Conservation (phyloP, 2,888 invertebrate species). For the Tetranychus truncatus region DNA sequence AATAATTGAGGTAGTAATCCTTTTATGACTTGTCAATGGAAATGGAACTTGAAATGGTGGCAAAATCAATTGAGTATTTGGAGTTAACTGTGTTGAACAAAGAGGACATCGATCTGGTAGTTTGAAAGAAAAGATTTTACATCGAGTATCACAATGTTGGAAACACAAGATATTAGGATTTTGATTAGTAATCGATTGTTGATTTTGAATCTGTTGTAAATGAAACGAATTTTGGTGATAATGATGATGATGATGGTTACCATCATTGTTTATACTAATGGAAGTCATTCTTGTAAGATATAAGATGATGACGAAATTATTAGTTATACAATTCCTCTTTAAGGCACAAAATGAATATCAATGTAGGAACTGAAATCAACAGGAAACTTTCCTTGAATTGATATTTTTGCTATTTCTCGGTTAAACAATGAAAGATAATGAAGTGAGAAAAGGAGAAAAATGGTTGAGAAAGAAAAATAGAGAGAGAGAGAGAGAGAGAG, state of each 20-base stretch:
- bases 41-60: constrained; percentile 58
- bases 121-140: constrained; percentile 54
- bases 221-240: neutral
- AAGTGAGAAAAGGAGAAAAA: neutral
- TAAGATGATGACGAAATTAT: neutral
- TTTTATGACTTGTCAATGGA: constrained; percentile 62
- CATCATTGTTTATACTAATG: neutral
- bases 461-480: neutral
- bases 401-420: neutral
- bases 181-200: neutral
- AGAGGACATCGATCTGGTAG: constrained; percentile 59
- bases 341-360: neutral
- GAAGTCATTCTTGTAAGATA: neutral
- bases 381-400: neutral
- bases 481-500: neutral
- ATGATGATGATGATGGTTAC: neutral
- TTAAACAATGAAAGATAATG: neutral
- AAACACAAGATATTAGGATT: constrained; percentile 52
- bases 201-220: neutral
- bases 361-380: too few relatives aligned
- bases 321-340: too few relatives aligned
- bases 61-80: constrained; percentile 38
- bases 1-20: constrained; percentile 59
- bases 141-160: constrained; percentile 62
- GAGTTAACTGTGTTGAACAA: constrained; percentile 37